Base-by-base conservation (phyloP, 2,113 vertebrate species). In the Sylvia atricapilla region DNA sequence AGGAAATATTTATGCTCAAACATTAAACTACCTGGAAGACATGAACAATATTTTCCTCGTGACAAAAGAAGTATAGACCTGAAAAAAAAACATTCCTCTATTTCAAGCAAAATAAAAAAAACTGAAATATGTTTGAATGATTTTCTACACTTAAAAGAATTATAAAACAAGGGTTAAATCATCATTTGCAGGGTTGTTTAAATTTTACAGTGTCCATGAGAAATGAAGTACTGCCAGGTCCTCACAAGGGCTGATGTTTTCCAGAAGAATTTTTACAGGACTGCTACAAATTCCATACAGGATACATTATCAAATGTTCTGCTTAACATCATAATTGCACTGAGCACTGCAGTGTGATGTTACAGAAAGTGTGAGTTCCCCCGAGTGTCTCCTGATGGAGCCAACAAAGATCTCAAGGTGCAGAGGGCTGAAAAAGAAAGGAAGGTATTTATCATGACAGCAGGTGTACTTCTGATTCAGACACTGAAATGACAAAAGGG, bases 251-350 rank as follows among this genome's bases (percentile, higher is more conserved):
- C 52, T 77, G 59, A 87, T 5, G 3, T 78, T 87, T 95, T 93
- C 89, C 95, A 92, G 83, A 91, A 81, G 70, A 92, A 72, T 90
- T 92, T 62, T 74, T 78, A 59, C 35, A 93, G 41, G 60, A 35
- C 50, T 92, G 56, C 68, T 89, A 63, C 47, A 72, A 95, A 87
- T 91, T 95, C 86, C 60, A 33, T 81, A 46, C 75, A 89, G 62
- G 73, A 87, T 37, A 74, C 39, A 60, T 74, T 72, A 91, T 89
- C 73, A 86, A 78, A 53, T 72, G 49, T 93, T 82, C 80, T 97
- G 93, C 53, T 94, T 89, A 92, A 58, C 35, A 56, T 96, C 73
- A 44, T 68, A 75, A 88, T 59, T 88, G 55, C 90, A 59, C 7
- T 4, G 11, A 93, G 60, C 33, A 21, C 69, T 72, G 69, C 4